These are phyloP conservation scores for Dynastes maya DNA, from an alignment of 2,888 invertebrate genomes.

Conservation along the genomic window DNA sequence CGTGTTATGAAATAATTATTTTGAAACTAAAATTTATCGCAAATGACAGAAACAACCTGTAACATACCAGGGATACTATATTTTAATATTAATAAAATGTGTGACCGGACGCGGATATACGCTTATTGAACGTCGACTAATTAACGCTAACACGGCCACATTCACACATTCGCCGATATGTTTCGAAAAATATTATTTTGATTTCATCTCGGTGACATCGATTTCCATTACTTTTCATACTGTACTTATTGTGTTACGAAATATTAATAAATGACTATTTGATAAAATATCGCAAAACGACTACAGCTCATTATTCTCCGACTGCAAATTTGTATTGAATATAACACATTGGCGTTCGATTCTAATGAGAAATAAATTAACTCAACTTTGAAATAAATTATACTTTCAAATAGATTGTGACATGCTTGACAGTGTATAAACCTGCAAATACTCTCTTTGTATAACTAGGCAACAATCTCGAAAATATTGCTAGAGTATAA, in stretches of 20 bases:
- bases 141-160: slow-evolving; percentile 50
- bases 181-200: slow-evolving; percentile 34
- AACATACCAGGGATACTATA: slow-evolving; percentile 8
- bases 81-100: slow-evolving; percentile 47
- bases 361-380: not conserved
- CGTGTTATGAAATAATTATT: not conserved
- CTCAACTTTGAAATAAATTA: not conserved
- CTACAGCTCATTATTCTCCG: not conserved
- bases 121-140: slow-evolving; percentile 51
- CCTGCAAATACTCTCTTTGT: no score
- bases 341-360: not conserved
- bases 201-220: slow-evolving; percentile 23
- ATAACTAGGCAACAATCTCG: no score
- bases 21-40: not conserved
- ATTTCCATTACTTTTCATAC: slow-evolving; percentile 10
- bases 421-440: no score
- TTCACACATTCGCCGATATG: slow-evolving; percentile 42
- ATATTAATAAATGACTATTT: slow-evolving; percentile 17
- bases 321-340: not conserved
- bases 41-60: slow-evolving; percentile 33
- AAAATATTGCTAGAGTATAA: no score
- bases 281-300: not conserved
- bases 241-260: not conserved
- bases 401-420: not conserved
- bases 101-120: slow-evolving; percentile 52